A percentile compares a stretch with the other conserved stretches of the same genome.
Evolutionary conservation across 2,888 invertebrate species (phyloP).

Genomic region (Empis stercorea): DNA sequence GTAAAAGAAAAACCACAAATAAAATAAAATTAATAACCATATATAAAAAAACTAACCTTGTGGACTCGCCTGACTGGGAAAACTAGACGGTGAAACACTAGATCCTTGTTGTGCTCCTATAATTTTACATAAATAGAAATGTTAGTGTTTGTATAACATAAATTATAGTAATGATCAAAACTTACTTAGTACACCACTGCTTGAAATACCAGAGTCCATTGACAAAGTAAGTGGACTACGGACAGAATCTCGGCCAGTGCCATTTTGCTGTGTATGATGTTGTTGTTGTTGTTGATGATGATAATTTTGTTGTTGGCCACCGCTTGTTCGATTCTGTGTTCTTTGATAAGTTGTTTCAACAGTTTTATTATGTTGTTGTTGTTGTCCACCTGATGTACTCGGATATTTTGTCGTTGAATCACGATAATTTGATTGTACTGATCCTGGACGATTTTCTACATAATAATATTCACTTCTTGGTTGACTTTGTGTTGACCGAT

Average conservation of each 20-base stretch:
- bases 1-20: background rate
- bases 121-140: slow-evolving; percentile 5
- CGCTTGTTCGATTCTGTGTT: slow-evolving; percentile 10
- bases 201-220: slow-evolving; percentile 81
- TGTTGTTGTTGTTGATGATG: background rate
- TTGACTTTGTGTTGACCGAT: slow-evolving; percentile 1
- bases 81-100: slow-evolving; percentile 21
- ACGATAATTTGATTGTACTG: slow-evolving; percentile 16
- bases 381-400: slow-evolving; percentile 11
- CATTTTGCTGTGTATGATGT: slow-evolving; percentile 8
- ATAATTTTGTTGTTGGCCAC: background rate
- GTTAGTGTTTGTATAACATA: too few relatives aligned
- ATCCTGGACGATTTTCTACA: slow-evolving; percentile 14
- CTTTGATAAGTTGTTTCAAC: slow-evolving; percentile 14
- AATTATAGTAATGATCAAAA: too few relatives aligned
- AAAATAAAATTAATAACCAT: background rate
- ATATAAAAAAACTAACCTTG: slow-evolving; percentile 17
- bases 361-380: slow-evolving; percentile 7
- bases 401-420: slow-evolving; percentile 12
- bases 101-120: slow-evolving; percentile 19
- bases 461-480: slow-evolving; percentile 6
- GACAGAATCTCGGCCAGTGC: slow-evolving; percentile 14
- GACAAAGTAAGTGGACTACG: slow-evolving; percentile 62
- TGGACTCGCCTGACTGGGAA: slow-evolving; percentile 22
- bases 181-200: slow-evolving; percentile 21